phyloP scores from a whole-genome alignment of 1,140 invertebrate species.

The Bombus balteatus region DNA sequence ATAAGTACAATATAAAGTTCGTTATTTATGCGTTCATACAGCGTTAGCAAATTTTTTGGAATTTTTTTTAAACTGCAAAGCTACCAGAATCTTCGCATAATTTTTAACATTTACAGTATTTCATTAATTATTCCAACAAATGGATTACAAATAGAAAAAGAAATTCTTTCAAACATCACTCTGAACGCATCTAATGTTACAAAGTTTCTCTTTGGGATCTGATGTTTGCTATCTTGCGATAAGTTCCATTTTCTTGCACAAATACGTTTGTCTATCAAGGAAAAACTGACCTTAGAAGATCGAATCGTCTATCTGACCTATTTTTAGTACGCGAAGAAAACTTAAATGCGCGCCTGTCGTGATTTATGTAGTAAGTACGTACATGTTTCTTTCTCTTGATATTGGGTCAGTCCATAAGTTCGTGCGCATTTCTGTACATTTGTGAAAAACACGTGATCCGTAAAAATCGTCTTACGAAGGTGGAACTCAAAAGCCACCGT shows the following conservation, averaged over 20 bases:
- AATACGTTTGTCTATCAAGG: neutral
- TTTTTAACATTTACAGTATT: too few relatives aligned
- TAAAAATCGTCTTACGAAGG: neutral
- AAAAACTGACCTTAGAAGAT: neutral
- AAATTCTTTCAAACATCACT: neutral
- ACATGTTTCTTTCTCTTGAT: neutral
- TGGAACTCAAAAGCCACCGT: neutral
- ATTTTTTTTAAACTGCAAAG: too few relatives aligned
- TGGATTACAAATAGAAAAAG: too few relatives aligned
- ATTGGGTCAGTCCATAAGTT: neutral
- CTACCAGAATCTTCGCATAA: too few relatives aligned
- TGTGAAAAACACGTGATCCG: neutral
- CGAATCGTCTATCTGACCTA: neutral
- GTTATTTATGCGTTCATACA: too few relatives aligned
- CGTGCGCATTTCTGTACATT: neutral
- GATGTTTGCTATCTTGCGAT: neutral
- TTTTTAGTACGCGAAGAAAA: neutral
- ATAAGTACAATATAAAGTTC: too few relatives aligned
- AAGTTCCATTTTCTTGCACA: neutral
- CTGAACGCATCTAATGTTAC: neutral
- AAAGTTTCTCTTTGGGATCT: neutral
- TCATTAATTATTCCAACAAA: too few relatives aligned
- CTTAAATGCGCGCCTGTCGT: neutral
- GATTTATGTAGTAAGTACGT: constrained; percentile 1
- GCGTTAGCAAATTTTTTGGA: too few relatives aligned